phyloP scores from a whole-genome alignment of 2,113 vertebrate genomes.

The Gopherus evgoodei region DNA sequence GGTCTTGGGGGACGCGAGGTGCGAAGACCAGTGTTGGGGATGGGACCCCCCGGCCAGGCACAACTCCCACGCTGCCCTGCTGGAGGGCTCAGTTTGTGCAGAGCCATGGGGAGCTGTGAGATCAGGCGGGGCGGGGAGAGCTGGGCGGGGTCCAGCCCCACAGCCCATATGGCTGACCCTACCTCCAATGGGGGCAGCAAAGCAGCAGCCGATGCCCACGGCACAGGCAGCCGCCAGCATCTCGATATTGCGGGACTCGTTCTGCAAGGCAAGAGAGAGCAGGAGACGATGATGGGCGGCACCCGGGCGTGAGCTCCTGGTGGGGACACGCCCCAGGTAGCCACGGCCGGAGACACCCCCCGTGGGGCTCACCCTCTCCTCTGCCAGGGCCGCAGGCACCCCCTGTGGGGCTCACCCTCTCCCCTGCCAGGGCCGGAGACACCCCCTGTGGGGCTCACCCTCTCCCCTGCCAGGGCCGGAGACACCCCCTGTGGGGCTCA shows the following conservation, averaged over 20 bases:
- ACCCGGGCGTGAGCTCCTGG: accelerated
- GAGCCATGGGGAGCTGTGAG: neutral
- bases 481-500: too few relatives aligned
- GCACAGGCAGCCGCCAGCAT: conserved; percentile 94
- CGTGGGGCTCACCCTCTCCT: too few relatives aligned
- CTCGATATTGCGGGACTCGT: conserved; percentile 93
- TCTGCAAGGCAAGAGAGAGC: conserved; percentile 76
- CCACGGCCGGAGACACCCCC: neutral
- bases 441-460: too few relatives aligned
- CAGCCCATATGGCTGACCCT: conserved; percentile 28
- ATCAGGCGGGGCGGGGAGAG: neutral
- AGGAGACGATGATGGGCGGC: neutral
- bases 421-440: too few relatives aligned
- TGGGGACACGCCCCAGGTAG: neutral
- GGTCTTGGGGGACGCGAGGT: neutral
- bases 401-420: too few relatives aligned
- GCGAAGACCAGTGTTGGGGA: conserved; percentile 61
- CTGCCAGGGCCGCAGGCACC: neutral
- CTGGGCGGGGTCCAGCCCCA: accelerated
- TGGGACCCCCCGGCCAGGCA: neutral
- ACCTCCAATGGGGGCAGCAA: conserved; percentile 96
- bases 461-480: too few relatives aligned
- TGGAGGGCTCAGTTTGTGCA: neutral
- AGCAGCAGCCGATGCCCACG: conserved; percentile 95
- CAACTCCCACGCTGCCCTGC: neutral